phyloP scores from a whole-genome alignment of 1,140 invertebrate species.

The Cydia amplana region DNA sequence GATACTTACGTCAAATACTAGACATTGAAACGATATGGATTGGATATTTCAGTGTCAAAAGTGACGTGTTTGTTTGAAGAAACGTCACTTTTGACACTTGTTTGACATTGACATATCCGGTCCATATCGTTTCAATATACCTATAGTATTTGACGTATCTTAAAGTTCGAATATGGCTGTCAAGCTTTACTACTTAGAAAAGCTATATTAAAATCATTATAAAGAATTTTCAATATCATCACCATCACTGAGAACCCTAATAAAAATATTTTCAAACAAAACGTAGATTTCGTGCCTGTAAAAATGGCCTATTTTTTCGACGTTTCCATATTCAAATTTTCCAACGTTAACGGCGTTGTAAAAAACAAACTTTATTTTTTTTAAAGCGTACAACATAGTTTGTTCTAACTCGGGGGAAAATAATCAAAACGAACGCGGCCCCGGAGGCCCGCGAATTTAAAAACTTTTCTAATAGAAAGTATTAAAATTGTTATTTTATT shows the following conservation, averaged over 20 bases:
- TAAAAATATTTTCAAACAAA: background rate
- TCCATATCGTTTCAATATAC: no score
- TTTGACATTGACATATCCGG: no score
- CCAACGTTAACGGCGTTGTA: background rate
- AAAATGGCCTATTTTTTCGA: background rate
- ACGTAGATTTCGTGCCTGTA: background rate
- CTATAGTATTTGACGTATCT: no score
- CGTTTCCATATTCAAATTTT: background rate
- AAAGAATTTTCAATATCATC: background rate
- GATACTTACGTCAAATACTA: no score
- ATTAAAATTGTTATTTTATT: constrained; percentile 25
- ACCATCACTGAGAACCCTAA: background rate
- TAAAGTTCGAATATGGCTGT: no score
- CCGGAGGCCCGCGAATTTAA: constrained; percentile 10
- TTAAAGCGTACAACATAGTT: background rate
- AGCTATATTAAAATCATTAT: no score
- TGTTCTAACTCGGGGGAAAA: constrained; percentile 1
- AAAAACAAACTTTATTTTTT: constrained; percentile 2
- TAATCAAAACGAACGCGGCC: constrained; percentile 7
- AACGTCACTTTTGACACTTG: no score
- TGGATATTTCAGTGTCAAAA: no score
- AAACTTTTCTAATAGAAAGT: constrained; percentile 25
- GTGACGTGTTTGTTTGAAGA: no score
- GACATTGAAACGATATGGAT: no score
- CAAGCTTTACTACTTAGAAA: no score